Percentiles rank a stretch among this genome's conserved stretches.
These are phyloP conservation scores for Drosophila chauvacae DNA, from an alignment of 1,140 invertebrate genomes.

Conservation along the genomic window DNA sequence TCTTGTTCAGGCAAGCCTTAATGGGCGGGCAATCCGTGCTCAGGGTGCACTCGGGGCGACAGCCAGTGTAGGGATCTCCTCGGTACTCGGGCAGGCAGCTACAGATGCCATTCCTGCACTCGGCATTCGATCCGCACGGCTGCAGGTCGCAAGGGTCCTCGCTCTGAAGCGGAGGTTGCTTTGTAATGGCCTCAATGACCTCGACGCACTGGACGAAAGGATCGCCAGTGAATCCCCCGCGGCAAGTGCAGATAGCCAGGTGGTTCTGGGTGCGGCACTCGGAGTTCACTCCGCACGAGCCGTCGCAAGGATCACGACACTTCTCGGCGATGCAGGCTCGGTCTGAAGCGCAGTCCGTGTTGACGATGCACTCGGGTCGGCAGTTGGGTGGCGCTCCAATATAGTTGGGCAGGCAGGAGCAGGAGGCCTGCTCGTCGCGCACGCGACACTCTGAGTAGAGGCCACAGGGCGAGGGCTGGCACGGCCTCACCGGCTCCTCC, in stretches of 20 bases:
- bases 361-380: conserved; percentile 91
- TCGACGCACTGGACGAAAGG: conserved; percentile 89
- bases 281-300: conserved; percentile 91
- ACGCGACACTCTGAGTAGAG: conserved; percentile 89
- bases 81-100: conserved; percentile 88
- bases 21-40: conserved; percentile 92
- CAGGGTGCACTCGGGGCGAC: conserved; percentile 93
- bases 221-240: conserved; percentile 88
- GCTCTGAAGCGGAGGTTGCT: conserved; percentile 85
- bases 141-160: conserved; percentile 89
- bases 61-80: conserved; percentile 88
- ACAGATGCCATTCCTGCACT: conserved; percentile 89
- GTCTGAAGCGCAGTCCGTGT: conserved; percentile 92
- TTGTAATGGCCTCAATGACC: conserved; percentile 86
- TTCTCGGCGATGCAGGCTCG: conserved; percentile 91
- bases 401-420: conserved; percentile 90
- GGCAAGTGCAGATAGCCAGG: conserved; percentile 90
- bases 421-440: conserved; percentile 88
- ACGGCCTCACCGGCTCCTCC: conserved; percentile 88
- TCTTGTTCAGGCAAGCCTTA: conserved; percentile 90
- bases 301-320: conserved; percentile 91
- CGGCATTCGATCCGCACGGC: conserved; percentile 92
- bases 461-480: conserved; percentile 92
- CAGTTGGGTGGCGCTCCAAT: conserved; percentile 92
- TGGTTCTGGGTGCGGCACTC: conserved; percentile 91